phyloP scores from a whole-genome alignment of 1,140 invertebrate genomes.

The Chrysopa pallens region DNA sequence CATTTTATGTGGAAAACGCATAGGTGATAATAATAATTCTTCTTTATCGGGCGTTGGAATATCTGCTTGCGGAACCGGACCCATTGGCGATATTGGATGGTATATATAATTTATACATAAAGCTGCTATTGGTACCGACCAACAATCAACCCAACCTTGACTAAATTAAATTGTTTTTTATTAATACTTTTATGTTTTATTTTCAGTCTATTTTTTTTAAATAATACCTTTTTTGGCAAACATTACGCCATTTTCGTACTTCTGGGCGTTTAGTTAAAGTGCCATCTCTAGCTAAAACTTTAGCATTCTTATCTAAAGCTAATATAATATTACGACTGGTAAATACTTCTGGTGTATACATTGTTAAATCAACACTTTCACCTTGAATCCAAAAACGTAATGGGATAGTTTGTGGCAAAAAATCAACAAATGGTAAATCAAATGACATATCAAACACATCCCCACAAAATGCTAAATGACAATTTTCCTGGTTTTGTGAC shows the following conservation, averaged over 20 bases:
- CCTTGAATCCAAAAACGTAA: conserved; percentile 88
- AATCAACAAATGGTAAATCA: conserved; percentile 81
- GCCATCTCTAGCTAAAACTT: conserved; percentile 62
- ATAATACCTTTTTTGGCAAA: conserved; percentile 48
- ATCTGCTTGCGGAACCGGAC: conserved; percentile 71
- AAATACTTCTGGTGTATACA: conserved; percentile 82
- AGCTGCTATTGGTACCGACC: conserved; percentile 85
- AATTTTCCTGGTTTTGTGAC: conserved; percentile 86
- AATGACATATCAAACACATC: conserved; percentile 86
- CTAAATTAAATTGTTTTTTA: conserved; percentile 17
- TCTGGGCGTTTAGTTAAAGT: conserved; percentile 32
- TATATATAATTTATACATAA: conserved; percentile 81
- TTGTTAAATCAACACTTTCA: conserved; percentile 73
- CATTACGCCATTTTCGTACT: conserved; percentile 67
- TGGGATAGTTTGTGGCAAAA: conserved; percentile 69
- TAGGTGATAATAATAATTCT: conserved; percentile 76
- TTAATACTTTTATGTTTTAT: too few species aligned
- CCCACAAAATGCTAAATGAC: conserved; percentile 82
- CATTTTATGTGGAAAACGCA: conserved; percentile 64
- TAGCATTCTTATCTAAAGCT: conserved; percentile 78
- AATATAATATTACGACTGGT: conserved; percentile 66
- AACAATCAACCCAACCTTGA: conserved; percentile 87
- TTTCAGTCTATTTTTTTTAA: too few species aligned
- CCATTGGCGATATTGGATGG: conserved; percentile 74
- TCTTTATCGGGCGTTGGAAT: conserved; percentile 88